A percentile compares a stretch with the other conserved stretches of the same genome.
Evolutionary conservation across 2,797 vertebrate species (phyloP).

Genomic region (Oryzias sinensis): DNA sequence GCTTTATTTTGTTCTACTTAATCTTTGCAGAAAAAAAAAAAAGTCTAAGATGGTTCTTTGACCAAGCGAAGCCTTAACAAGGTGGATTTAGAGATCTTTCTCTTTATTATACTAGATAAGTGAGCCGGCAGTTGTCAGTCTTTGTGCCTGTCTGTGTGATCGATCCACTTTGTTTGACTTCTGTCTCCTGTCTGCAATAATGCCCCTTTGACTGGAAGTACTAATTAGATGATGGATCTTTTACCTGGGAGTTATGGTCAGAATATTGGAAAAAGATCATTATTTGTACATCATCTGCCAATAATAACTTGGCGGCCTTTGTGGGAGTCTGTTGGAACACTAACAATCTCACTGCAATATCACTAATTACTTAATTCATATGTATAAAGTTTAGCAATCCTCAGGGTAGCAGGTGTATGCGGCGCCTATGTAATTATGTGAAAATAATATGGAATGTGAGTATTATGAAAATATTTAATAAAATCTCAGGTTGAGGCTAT

Average conservation of each 20-base stretch:
- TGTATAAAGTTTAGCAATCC: constrained; percentile 54
- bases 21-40: constrained; percentile 14
- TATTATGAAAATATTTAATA: too few species aligned
- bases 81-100: constrained; percentile 33
- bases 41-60: constrained; percentile 19
- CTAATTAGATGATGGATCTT: constrained; percentile 58
- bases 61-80: constrained; percentile 30
- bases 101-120: constrained; percentile 41
- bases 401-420: constrained; percentile 56
- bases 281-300: constrained; percentile 54
- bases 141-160: constrained; percentile 34
- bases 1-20: constrained; percentile 41
- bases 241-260: constrained; percentile 63
- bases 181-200: constrained; percentile 43
- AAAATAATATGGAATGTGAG: constrained; percentile 37
- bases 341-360: constrained; percentile 32
- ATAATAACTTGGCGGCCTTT: constrained; percentile 39
- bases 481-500: constrained; percentile 17
- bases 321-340: constrained; percentile 38
- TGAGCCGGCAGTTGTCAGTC: constrained; percentile 36
- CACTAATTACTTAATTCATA: constrained; percentile 61
- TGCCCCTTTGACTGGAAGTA: constrained; percentile 44
- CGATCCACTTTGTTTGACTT: constrained; percentile 43
- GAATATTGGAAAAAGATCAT: constrained; percentile 65
- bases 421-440: constrained; percentile 52